A percentile compares a stretch with the other conserved stretches of the same genome.
Conservation (phyloP, 1,140 invertebrate species). For the Lordiphosa mommai region DNA sequence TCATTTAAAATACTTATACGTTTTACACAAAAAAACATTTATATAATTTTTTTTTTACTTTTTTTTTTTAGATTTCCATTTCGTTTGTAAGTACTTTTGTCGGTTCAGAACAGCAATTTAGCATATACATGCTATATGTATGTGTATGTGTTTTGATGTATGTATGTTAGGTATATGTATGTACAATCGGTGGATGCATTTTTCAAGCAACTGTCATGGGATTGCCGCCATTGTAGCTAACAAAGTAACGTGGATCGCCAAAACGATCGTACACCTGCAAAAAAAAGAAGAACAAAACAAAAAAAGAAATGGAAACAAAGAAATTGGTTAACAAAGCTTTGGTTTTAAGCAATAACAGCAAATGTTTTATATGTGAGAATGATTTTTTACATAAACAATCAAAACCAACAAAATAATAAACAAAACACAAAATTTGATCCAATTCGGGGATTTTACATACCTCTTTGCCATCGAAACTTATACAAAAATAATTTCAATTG, state of each 20-base stretch:
- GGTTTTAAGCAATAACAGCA: slow-evolving; percentile 1
- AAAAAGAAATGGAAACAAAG: slow-evolving; percentile 11
- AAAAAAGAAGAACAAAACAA: slow-evolving; percentile 38
- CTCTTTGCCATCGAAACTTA: neutral
- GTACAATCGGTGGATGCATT: slow-evolving; percentile 32
- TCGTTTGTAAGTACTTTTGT: slow-evolving; percentile 33
- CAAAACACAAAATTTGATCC: neutral
- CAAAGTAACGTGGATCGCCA: slow-evolving; percentile 76
- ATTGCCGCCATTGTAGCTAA: slow-evolving; percentile 69
- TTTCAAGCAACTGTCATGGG: slow-evolving; percentile 72
- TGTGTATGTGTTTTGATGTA: slow-evolving; percentile 12
- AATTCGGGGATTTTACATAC: neutral
- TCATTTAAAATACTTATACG: too few species aligned
- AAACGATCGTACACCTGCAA: slow-evolving; percentile 76
- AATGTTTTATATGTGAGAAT: too few species aligned
- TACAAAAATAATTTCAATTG: slow-evolving; percentile 1
- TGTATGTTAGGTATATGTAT: slow-evolving; percentile 31
- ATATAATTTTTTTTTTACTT: too few species aligned
- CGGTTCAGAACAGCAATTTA: slow-evolving; percentile 19
- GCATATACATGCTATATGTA: slow-evolving; percentile 19
- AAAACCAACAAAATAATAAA: slow-evolving; percentile 47
- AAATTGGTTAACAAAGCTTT: neutral
- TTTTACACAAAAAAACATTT: too few species aligned
- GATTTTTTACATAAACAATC: slow-evolving; percentile 2
- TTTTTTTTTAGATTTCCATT: too few species aligned